These are phyloP conservation scores for Poeciliopsis infans DNA, from an alignment of 2,797 vertebrate species.

Conservation along the genomic window DNA sequence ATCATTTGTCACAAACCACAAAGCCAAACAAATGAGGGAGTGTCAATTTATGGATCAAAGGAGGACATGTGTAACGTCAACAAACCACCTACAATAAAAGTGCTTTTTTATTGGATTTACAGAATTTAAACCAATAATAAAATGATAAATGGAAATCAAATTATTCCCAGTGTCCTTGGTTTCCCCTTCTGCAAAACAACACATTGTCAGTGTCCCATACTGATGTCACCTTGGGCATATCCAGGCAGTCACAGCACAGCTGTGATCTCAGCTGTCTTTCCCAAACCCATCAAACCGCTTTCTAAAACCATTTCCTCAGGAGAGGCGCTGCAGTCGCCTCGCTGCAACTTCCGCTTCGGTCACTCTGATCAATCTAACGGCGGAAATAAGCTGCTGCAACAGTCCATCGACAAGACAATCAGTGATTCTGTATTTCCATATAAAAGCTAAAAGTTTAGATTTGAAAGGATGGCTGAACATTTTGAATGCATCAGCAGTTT, in stretches of 20 bases:
- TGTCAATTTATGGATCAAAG: constrained; percentile 15
- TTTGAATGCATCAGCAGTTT: neutral
- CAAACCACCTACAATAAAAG: constrained; percentile 21
- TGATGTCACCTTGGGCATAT: constrained; percentile 70
- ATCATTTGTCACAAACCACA: constrained; percentile 19
- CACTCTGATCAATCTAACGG: constrained; percentile 38
- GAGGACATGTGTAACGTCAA: constrained; percentile 10
- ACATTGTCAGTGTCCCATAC: constrained; percentile 33
- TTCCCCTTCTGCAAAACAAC: constrained; percentile 27
- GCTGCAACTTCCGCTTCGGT: constrained; percentile 53
- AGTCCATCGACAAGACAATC: neutral
- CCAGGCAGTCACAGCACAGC: constrained; percentile 31
- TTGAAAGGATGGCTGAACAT: neutral
- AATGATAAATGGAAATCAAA: constrained; percentile 20
- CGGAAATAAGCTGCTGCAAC: neutral
- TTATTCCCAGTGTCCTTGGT: constrained; percentile 5
- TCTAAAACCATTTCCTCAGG: constrained; percentile 43
- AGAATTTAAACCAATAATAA: constrained; percentile 22
- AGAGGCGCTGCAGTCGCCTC: constrained; percentile 26
- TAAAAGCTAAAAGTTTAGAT: neutral
- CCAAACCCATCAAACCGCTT: constrained; percentile 47
- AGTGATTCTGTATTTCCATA: neutral
- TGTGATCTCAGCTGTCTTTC: constrained; percentile 45
- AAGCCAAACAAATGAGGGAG: constrained; percentile 11
- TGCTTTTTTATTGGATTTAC: constrained; percentile 27